Base-by-base conservation (phyloP, 2,113 vertebrate species). In the Amphiprion percula region DNA sequence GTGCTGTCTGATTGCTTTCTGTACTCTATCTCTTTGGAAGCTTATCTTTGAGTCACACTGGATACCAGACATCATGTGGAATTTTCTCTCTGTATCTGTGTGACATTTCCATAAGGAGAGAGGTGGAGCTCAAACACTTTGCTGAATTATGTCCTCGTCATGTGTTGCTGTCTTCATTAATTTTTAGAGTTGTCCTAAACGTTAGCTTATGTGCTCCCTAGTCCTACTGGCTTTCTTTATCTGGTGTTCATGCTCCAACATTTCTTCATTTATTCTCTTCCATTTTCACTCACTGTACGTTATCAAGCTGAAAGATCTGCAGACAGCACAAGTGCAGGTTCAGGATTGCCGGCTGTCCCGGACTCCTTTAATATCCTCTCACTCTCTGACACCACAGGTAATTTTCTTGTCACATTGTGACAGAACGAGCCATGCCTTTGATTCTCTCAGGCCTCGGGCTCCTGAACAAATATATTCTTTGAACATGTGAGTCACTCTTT, bases 341-440 rank as follows among this genome's bases (percentile, higher is more conserved):
- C 95, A 91, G 78, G 92, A 37, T 91, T 96, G 71, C 93, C 96
- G 88, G 95, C 93, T 26, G 91, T 95, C 68, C 91, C 94, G 89
- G 96, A 95, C 81, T 94, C 95, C 90, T 97, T 97, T 94, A 95
- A 93, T 93, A 90, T 95, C 93, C 95, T 96, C 79, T 93, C 95
- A 21, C 90, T 95, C 52, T 96, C 95, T 23, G 95, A 97, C 83
- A 91, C 92, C 0, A 94, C 96, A 97, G 96, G 96, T 97, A 96
- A 96, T 39, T 74, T 49, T 73, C 24, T 33, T 61, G 49, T 74
- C 30, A 41, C 63, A 68, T 33, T 74, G 66, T 58, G n/a, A 44
- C 37, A 68, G 24, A 63, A 17, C 3, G 0, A 76, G 70, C 19
- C 2, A 2, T 63, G 39, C 6, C 17, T 78, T 66, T 82, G 64